Percentiles rank a stretch among this genome's conserved stretches.
Conservation (phyloP, 2,797 vertebrate genomes). For the Sphenopsis melanotis region DNA sequence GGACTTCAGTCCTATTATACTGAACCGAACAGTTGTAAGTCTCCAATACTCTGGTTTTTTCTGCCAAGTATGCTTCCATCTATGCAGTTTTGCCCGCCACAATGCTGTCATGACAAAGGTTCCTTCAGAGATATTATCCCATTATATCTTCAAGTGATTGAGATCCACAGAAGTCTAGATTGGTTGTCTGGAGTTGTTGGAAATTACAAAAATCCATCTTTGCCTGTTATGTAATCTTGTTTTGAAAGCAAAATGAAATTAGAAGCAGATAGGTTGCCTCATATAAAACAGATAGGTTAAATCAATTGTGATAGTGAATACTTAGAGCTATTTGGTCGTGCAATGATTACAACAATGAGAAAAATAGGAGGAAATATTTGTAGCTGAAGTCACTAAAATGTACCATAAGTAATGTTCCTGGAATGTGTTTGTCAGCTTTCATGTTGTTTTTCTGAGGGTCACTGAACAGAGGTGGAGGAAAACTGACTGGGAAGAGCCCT, state of each 20-base stretch:
- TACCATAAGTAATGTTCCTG: background rate
- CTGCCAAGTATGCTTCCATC: background rate
- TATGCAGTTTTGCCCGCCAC: background rate
- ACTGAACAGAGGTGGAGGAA: background rate
- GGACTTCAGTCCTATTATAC: background rate
- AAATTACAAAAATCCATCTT: background rate
- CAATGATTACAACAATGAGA: background rate
- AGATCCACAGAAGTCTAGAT: background rate
- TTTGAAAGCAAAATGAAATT: conserved; percentile 43
- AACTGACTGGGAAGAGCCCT: background rate
- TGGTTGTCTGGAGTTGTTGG: background rate
- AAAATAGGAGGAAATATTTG: conserved; percentile 40
- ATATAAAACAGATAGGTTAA: background rate
- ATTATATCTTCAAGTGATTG: background rate
- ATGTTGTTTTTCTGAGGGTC: background rate
- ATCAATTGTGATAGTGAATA: background rate
- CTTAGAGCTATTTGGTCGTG: background rate
- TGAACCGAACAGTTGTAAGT: background rate
- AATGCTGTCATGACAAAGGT: background rate
- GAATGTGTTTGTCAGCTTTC: background rate
- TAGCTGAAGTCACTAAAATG: background rate
- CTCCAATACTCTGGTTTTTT: background rate
- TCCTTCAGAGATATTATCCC: background rate
- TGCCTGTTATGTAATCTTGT: conserved; percentile 29
- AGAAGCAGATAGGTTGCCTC: conserved; percentile 41